These are phyloP conservation scores for Taenaris catops DNA, from an alignment of 2,888 invertebrate species.

Conservation along the genomic window DNA sequence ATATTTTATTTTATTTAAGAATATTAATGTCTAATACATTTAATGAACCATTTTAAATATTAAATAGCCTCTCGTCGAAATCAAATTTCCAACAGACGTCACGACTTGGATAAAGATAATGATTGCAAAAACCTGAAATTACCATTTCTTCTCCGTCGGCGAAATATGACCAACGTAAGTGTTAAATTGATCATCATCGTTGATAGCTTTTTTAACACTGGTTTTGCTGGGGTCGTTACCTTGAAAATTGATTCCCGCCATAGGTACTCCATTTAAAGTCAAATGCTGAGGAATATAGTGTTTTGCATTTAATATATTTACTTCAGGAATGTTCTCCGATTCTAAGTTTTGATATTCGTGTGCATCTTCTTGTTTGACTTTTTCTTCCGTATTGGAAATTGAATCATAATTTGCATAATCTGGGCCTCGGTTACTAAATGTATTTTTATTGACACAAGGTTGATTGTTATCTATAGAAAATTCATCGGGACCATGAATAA, in stretches of 20 bases:
- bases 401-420: slow-evolving; percentile 2
- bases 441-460: slow-evolving; percentile 21
- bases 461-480: slow-evolving; percentile 26
- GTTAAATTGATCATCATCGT: not conserved
- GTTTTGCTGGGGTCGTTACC: not conserved
- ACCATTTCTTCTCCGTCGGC: slow-evolving; percentile 15
- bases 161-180: slow-evolving; percentile 7
- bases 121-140: not conserved
- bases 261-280: slow-evolving; percentile 8
- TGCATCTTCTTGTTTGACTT: not conserved
- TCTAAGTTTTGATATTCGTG: slow-evolving; percentile 13
- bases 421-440: slow-evolving; percentile 1
- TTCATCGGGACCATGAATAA: slow-evolving; percentile 40
- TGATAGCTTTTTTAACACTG: not conserved
- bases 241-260: not conserved
- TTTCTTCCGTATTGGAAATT: slow-evolving; percentile 2
- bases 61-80: no score
- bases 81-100: no score
- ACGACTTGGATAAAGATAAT: no score
- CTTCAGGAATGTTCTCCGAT: slow-evolving; percentile 19
- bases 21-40: no score
- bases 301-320: slow-evolving; percentile 21
- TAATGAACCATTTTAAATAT: no score
- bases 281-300: slow-evolving; percentile 23
- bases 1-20: no score